Percentiles rank a stretch among this genome's conserved stretches.
These are phyloP conservation scores for Erpobdella octoculata DNA, from an alignment of 2,888 invertebrate species.

Conservation along the genomic window DNA sequence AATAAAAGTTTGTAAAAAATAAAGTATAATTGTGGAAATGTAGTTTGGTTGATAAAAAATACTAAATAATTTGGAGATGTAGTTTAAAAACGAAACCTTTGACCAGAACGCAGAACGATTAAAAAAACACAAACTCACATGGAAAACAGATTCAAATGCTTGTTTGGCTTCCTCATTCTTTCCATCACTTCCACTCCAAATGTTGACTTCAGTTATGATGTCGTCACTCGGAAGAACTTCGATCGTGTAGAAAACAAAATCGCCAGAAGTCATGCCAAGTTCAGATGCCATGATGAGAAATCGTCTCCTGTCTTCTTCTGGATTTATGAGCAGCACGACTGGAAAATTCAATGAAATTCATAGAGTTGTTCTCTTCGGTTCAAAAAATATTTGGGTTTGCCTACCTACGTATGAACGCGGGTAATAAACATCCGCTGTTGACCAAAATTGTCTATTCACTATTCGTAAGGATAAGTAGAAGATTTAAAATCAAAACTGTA, in stretches of 20 bases:
- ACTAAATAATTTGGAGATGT: too few relatives aligned
- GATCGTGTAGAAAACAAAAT: slow-evolving; percentile 43
- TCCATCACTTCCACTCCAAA: slow-evolving; percentile 44
- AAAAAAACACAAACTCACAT: slow-evolving; percentile 45
- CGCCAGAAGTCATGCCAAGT: slow-evolving; percentile 45
- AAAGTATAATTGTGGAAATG: too few relatives aligned
- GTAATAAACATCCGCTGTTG: too few relatives aligned
- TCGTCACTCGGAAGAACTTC: slow-evolving; percentile 35
- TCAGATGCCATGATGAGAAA: slow-evolving; percentile 45
- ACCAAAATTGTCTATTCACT: too few relatives aligned
- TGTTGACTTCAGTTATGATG: slow-evolving; percentile 9
- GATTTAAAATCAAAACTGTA: too few relatives aligned
- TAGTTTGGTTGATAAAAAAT: too few relatives aligned
- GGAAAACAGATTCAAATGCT: slow-evolving; percentile 47
- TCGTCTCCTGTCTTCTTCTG: slow-evolving; percentile 40
- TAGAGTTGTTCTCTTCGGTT: too few relatives aligned
- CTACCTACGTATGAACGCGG: too few relatives aligned
- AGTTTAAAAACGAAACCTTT: background rate
- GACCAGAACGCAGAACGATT: background rate
- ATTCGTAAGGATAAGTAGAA: too few relatives aligned
- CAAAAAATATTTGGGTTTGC: too few relatives aligned
- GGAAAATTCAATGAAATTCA: too few relatives aligned
- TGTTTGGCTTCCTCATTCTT: slow-evolving; percentile 43
- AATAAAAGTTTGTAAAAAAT: too few relatives aligned
- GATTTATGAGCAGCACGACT: slow-evolving; percentile 34